These are phyloP conservation scores for Lepus oiostolus DNA, from an alignment of 2,797 vertebrate genomes.

Conservation along the genomic window DNA sequence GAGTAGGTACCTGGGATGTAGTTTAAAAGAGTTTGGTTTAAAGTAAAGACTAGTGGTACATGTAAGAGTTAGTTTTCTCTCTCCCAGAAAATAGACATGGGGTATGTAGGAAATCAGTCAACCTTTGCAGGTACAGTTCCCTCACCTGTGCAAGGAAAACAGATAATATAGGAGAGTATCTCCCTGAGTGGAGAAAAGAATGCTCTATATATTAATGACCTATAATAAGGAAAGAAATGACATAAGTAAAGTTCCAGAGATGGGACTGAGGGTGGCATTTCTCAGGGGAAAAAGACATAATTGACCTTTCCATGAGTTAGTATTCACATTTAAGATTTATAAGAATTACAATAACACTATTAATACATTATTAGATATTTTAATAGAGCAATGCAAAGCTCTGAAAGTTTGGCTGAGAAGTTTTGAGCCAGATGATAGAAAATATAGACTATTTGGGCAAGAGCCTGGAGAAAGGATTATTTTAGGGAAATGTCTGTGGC, in stretches of 20 bases:
- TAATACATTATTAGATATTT: background rate
- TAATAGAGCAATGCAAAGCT: background rate
- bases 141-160: background rate
- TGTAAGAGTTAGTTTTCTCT: background rate
- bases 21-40: background rate
- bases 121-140: background rate
- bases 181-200: background rate
- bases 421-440: background rate
- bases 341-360: background rate
- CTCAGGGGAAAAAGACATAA: conserved; percentile 31
- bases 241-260: background rate
- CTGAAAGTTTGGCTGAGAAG: background rate
- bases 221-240: background rate
- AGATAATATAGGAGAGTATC: background rate
- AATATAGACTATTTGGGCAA: background rate
- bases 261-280: background rate
- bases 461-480: conserved; percentile 11
- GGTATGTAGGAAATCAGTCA: background rate
- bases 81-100: background rate
- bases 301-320: background rate
- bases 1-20: background rate
- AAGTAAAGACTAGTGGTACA: conserved; percentile 3
- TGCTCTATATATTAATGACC: too few relatives aligned
- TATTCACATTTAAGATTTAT: background rate
- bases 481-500: conserved; percentile 58